Conservation (phyloP, 2,888 invertebrate genomes). For the Cosmorhoe ocellata region DNA sequence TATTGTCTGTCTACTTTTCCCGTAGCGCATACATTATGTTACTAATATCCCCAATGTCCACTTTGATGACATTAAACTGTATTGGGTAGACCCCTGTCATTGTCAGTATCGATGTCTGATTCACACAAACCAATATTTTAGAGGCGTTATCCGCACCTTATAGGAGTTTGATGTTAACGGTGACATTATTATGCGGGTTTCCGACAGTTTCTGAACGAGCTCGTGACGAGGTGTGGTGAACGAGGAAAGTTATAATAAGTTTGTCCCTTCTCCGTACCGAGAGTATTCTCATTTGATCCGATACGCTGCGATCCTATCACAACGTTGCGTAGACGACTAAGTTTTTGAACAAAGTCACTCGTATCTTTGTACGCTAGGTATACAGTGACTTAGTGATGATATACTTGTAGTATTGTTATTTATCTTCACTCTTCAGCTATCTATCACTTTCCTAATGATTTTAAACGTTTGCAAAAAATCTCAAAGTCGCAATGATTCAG, state of each 20-base stretch:
- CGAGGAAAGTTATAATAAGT: conserved; percentile 78
- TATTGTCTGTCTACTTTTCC: no score
- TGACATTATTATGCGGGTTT: conserved; percentile 68
- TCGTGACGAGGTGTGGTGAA: conserved; percentile 67
- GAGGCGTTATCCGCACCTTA: conserved; percentile 57
- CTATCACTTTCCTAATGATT: no score
- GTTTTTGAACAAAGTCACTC: conserved; percentile 31
- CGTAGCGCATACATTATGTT: conserved; percentile 12
- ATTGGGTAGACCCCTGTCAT: conserved; percentile 54
- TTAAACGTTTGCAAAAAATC: not conserved
- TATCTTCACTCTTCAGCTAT: no score
- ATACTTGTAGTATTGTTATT: no score
- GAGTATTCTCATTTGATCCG: conserved; percentile 64
- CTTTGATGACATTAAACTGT: conserved; percentile 48
- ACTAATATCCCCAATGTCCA: conserved; percentile 41
- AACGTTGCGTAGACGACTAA: conserved; percentile 31
- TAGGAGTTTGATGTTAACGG: conserved; percentile 58
- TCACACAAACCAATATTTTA: conserved; percentile 59
- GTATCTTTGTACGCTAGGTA: conserved; percentile 27
- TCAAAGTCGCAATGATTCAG: not conserved
- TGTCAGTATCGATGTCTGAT: conserved; percentile 49
- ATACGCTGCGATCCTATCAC: conserved; percentile 45
- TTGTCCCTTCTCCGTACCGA: conserved; percentile 54
- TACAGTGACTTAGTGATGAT: no score
- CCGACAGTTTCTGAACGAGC: conserved; percentile 58